Conservation (phyloP, 1,140 invertebrate species). For the Drosophila erecta region DNA sequence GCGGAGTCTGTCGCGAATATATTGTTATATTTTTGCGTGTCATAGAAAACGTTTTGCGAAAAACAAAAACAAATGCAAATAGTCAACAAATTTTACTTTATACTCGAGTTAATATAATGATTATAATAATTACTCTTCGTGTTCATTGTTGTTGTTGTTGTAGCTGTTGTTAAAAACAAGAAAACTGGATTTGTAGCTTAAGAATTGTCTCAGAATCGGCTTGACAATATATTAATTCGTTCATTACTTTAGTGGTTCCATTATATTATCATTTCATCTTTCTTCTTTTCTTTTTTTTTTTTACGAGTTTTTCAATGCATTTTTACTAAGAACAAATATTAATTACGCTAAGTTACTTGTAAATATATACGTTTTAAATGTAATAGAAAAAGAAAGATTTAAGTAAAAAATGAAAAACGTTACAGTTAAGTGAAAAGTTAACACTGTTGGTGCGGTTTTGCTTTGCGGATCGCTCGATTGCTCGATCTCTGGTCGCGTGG, state of each 20-base stretch:
- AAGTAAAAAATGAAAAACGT: constrained; percentile 61
- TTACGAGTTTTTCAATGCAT: constrained; percentile 64
- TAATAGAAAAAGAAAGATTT: constrained; percentile 71
- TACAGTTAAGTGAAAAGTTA: constrained; percentile 70
- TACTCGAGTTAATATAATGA: constrained; percentile 69
- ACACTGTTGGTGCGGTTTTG: constrained; percentile 46
- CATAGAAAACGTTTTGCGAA: constrained; percentile 76
- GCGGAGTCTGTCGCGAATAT: constrained; percentile 61
- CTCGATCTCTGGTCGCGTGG: constrained; percentile 14
- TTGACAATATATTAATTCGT: constrained; percentile 50
- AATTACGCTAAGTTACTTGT: constrained; percentile 80
- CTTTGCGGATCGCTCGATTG: constrained; percentile 48
- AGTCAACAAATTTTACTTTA: constrained; percentile 73
- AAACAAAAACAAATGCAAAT: constrained; percentile 84
- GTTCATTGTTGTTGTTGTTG: constrained; percentile 42
- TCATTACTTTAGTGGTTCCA: constrained; percentile 64
- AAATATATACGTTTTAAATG: constrained; percentile 79
- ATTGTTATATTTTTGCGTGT: constrained; percentile 38
- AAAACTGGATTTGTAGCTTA: constrained; percentile 77
- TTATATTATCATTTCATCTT: constrained; percentile 42
- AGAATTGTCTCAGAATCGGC: constrained; percentile 63
- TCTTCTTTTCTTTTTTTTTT: constrained; percentile 45
- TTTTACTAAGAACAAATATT: constrained; percentile 80
- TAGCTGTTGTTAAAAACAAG: constrained; percentile 80
- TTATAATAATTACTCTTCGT: constrained; percentile 65